Base-by-base conservation (phyloP, 2,888 invertebrate genomes). In the Minunthozetes semirufus region DNA sequence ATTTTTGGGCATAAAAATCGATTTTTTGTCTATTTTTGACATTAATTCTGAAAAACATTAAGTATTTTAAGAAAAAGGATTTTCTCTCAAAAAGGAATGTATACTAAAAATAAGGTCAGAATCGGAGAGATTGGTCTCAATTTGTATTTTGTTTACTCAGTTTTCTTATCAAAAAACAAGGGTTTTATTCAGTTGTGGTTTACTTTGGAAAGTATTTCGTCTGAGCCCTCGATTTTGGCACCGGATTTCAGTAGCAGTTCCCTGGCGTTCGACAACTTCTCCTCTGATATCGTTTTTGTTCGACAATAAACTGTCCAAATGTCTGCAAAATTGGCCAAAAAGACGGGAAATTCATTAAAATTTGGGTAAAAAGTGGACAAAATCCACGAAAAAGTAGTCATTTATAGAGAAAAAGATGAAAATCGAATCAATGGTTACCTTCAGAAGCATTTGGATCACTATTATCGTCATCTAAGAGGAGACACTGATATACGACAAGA, bases 271-370 rank as follows among this genome's bases (percentile, higher is more conserved):
- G 63, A 15, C 17, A 66, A 29, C 63, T 33, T 29, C 13, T 66
- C 63, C 1, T 66, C 63, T 1, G 63, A 33, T 29, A 66, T 29
- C 6, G 1, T 29, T 11, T 33, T 66, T 66, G 63, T 33, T n/a
- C 63, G 63, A n/a, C 63, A 27, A 38, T 33, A 66, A 33, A 66
- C 33, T 66, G 63, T 66, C 63, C 63, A 66, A 27, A 66, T 17
- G n/a, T 66, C 63, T 66, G 38, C 4, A 33, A n/a, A n/a, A 63
- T 6, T 33, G 33, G 5, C 33, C n/a, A n/a, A n/a, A n/a, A n/a
- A n/a, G n/a, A n/a, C n/a, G 33, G 33, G 33, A 33, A 33, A 33
- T 3, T 8, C 17, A 59, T 59, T 5, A 19, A 59, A 25, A 4
- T n/a, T n/a, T n/a, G 11, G 19, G 19, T 11, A 11, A 13, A 42